Evolutionary conservation across 2,797 vertebrate genomes (phyloP), one percentile per base, ranked within the genome.

Genomic region (Odontamblyopus rebecca): DNA sequence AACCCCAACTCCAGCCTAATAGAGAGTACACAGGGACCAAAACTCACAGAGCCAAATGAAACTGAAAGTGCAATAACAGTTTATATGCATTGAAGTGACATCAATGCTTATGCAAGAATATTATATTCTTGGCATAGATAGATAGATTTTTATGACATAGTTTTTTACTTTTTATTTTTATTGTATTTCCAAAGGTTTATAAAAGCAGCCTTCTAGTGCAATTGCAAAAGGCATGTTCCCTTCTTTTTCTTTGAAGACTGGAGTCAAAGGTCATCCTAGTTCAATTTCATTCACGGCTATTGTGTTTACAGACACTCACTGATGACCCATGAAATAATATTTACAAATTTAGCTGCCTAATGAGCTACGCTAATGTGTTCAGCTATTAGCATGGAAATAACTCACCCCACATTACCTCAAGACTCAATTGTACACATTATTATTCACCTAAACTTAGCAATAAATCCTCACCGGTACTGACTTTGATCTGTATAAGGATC

Each of bases 261-360:
- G 48, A 75, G 71, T 82, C 70, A 82, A 53, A 80, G 77, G 69
- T 82, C 70, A 71, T 50, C 68, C 64, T 76, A 71, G 70, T 69
- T 84, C 82, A 79, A 66, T 85, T 78, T 76, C 73, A 75, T 56
- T 65, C 69, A 61, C 30, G 63, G 64, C 61, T 75, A 64, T 85
- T 70, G 63, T 69, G 32, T 41, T 41, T 35, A 38, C 61, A 61
- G 60, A 68, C 71, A 50, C 66, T 72, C 67, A 80, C 67, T 76
- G 68, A 69, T 89, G 82, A 85, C 74, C 86, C 84, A 67, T 79
- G 80, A 89, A 91, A 89, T 88, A 64, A 76, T 83, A 80, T 87
- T 84, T 77, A 81, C 64, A 68, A 51, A 75, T 80, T 65, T 75
- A 82, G 41, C 68, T 27, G 67, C 54, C 78, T 85, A 85, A 86